Percentiles rank a stretch among this genome's conserved stretches.
Evolutionary conservation across 2,113 vertebrate genomes (phyloP).

Genomic region (Rhineura floridana): DNA sequence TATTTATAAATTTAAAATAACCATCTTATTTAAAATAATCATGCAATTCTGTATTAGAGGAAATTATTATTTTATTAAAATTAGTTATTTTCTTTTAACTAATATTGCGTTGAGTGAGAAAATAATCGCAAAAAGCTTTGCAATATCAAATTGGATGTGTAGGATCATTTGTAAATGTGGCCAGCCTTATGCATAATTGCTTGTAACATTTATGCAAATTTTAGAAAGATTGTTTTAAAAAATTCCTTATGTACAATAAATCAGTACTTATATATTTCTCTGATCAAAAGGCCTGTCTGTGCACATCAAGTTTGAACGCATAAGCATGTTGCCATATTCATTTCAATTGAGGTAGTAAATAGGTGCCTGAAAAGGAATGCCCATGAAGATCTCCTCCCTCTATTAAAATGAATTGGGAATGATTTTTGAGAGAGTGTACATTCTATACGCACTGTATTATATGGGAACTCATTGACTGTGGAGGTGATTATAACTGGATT

Average conservation of each 20-base stretch:
- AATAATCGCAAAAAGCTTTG: background rate
- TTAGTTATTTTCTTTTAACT: background rate
- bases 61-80: background rate
- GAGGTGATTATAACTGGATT: fast-evolving
- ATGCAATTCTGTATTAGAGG: background rate
- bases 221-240: background rate
- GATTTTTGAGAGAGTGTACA: background rate
- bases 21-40: background rate
- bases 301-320: background rate
- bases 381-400: background rate
- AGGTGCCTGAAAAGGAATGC: background rate
- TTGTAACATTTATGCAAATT: background rate
- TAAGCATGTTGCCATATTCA: background rate
- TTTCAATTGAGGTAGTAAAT: background rate
- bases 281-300: background rate
- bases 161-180: background rate
- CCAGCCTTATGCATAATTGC: background rate
- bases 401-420: background rate
- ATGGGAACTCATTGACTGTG: background rate
- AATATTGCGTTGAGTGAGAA: background rate
- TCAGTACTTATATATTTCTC: background rate
- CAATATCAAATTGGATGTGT: background rate
- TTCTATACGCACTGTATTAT: background rate
- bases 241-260: background rate
- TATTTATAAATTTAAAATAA: background rate